Evolutionary conservation across 1,140 invertebrate species (phyloP).

Genomic region (Caenorhabditis latens): DNA sequence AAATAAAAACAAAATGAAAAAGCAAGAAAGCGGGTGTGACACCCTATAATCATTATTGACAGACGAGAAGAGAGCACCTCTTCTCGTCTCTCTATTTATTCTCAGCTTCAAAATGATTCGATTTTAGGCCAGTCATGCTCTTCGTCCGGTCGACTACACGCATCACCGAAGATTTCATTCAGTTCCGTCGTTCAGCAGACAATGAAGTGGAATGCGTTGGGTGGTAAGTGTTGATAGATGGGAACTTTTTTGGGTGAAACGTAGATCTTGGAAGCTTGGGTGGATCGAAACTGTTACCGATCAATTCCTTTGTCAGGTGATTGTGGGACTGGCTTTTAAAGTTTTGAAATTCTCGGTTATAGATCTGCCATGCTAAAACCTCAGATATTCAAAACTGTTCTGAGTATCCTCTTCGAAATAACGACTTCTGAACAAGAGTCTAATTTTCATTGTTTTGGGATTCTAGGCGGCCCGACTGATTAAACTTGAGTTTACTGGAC

Average conservation of each 20-base stretch:
- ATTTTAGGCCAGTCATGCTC: slow-evolving; percentile 45
- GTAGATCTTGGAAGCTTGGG: neutral
- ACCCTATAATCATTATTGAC: slow-evolving; percentile 44
- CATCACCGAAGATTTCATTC: slow-evolving; percentile 48
- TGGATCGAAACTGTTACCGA: too few relatives aligned
- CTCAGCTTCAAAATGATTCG: slow-evolving; percentile 18
- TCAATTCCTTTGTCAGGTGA: too few relatives aligned
- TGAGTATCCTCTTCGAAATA: too few relatives aligned
- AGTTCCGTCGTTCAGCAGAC: slow-evolving; percentile 51
- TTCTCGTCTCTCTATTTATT: neutral
- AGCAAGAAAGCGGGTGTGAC: neutral
- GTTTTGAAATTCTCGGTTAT: too few relatives aligned
- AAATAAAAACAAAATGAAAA: neutral
- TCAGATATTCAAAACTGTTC: too few relatives aligned
- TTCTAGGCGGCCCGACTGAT: too few relatives aligned
- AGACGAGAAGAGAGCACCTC: neutral
- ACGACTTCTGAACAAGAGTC: too few relatives aligned
- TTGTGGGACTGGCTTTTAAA: too few relatives aligned
- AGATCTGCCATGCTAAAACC: too few relatives aligned
- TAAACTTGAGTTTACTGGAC: too few relatives aligned
- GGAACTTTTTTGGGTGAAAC: neutral
- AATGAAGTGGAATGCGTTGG: slow-evolving; percentile 43
- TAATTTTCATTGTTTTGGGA: too few relatives aligned
- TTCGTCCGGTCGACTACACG: slow-evolving; percentile 44
- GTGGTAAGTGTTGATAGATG: neutral